Percentiles rank a stretch among this genome's conserved stretches.
Evolutionary conservation across 2,888 invertebrate species (phyloP).

Genomic region (Xestia rhomboidea): DNA sequence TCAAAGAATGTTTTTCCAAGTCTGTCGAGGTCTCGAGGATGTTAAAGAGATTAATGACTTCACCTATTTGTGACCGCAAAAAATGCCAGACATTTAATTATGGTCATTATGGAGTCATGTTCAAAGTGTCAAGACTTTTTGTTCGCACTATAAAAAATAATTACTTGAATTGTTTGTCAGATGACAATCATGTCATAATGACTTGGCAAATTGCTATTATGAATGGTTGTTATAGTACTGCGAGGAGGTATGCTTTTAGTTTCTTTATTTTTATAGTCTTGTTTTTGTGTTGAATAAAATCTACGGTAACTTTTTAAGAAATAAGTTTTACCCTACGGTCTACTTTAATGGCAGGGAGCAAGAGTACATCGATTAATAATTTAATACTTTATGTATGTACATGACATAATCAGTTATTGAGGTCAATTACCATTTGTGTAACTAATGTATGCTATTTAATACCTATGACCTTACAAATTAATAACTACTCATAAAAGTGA

Average conservation of each 20-base stretch:
- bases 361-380: too few relatives aligned
- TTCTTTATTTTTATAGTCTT: not conserved
- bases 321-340: not conserved
- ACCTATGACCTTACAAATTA: not conserved
- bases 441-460: not conserved
- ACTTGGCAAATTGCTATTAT: conserved; percentile 7
- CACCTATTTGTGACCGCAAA: conserved; percentile 30
- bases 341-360: too few relatives aligned
- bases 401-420: not conserved
- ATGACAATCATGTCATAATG: conserved; percentile 7
- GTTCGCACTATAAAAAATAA: conserved; percentile 30
- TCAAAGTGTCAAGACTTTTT: conserved; percentile 45
- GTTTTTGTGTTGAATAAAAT: too few relatives aligned
- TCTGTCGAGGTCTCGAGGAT: conserved; percentile 31
- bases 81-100: conserved; percentile 48
- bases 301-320: not conserved
- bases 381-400: not conserved
- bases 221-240: conserved; percentile 8
- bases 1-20: conserved; percentile 43
- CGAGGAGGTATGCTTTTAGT: not conserved
- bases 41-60: conserved; percentile 44
- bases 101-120: conserved; percentile 21
- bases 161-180: not conserved
- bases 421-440: not conserved
- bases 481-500: not conserved